A percentile compares a stretch with the other conserved stretches of the same genome.
phyloP scores from a whole-genome alignment of 1,140 invertebrate genomes.

The Bradynema listronoti region DNA sequence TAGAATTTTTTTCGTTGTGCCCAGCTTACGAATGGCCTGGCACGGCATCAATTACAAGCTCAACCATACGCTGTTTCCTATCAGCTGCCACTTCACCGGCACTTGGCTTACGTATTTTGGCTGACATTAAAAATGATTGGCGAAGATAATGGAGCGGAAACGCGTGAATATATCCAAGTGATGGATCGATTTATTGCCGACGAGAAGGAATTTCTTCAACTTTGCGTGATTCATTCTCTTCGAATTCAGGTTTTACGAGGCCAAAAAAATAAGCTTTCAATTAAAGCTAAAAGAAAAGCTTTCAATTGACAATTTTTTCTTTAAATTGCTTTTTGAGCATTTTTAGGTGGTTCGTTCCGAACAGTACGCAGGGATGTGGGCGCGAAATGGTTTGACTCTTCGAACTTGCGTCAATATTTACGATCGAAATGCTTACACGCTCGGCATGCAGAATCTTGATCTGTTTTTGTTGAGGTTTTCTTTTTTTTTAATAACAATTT shows the following conservation, averaged over 20 bases:
- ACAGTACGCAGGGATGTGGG: slow-evolving; percentile 15
- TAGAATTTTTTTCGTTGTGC: not conserved
- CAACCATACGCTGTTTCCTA: slow-evolving; percentile 14
- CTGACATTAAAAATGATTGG: not conserved
- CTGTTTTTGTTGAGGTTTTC: slow-evolving; percentile 12
- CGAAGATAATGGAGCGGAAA: too few relatives aligned
- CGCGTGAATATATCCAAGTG: slow-evolving; percentile 4
- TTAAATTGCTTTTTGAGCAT: not conserved
- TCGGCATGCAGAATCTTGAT: slow-evolving; percentile 5
- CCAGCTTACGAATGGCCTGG: too few relatives aligned
- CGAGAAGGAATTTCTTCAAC: slow-evolving; percentile 1
- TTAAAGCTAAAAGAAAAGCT: not conserved
- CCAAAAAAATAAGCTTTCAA: not conserved
- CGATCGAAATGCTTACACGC: slow-evolving; percentile 3
- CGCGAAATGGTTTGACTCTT: slow-evolving; percentile 6
- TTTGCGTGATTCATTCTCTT: slow-evolving; percentile 3
- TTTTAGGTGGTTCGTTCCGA: slow-evolving; percentile 13
- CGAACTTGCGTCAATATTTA: slow-evolving; percentile 8
- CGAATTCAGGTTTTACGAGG: slow-evolving; percentile 4
- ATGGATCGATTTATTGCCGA: not conserved
- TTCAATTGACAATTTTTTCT: not conserved
- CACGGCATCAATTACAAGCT: slow-evolving; percentile 3
- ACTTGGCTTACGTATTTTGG: not conserved
- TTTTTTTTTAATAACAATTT: too few relatives aligned
- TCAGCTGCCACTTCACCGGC: slow-evolving; percentile 15